Evolutionary conservation across 2,797 vertebrate species (phyloP).

Genomic region (Pantherophis alleghaniensis): DNA sequence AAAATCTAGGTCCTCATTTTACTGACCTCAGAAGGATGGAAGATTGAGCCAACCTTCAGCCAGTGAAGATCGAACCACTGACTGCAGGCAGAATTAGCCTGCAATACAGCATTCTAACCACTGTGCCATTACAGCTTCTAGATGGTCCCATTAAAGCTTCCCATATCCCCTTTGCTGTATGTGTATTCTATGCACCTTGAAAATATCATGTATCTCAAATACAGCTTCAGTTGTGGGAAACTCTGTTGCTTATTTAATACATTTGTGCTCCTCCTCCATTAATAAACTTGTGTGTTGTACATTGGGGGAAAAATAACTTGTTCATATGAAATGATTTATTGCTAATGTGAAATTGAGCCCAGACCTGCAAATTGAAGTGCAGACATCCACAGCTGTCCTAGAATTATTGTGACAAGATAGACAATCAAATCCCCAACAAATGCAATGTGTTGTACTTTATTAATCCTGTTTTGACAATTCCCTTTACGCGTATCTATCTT

Average conservation of each 20-base stretch:
- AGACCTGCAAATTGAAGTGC: constrained; percentile 59
- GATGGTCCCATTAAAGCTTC: neutral
- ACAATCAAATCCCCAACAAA: constrained; percentile 70
- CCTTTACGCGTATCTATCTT: constrained; percentile 65
- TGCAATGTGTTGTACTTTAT: constrained; percentile 68
- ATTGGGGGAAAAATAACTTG: constrained; percentile 65
- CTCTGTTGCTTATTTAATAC: constrained; percentile 68
- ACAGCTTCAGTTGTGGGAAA: constrained; percentile 62
- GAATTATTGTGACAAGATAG: constrained; percentile 70
- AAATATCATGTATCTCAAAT: neutral
- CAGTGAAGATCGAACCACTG: no score
- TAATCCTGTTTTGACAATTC: constrained; percentile 68
- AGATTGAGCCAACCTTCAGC: no score
- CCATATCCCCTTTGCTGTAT: neutral
- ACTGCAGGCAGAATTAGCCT: no score
- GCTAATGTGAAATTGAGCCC: constrained; percentile 67
- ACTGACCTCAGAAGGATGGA: no score
- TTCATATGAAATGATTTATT: constrained; percentile 67
- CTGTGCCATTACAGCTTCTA: no score
- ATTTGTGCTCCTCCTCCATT: constrained; percentile 55
- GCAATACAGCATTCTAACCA: no score
- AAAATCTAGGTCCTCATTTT: no score
- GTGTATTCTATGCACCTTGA: neutral
- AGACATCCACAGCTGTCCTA: constrained; percentile 70
- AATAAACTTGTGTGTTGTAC: constrained; percentile 60